Percentiles rank a stretch among this genome's conserved stretches.
These are phyloP conservation scores for Sebastes umbrosus DNA, from an alignment of 2,797 vertebrate species.

Conservation along the genomic window DNA sequence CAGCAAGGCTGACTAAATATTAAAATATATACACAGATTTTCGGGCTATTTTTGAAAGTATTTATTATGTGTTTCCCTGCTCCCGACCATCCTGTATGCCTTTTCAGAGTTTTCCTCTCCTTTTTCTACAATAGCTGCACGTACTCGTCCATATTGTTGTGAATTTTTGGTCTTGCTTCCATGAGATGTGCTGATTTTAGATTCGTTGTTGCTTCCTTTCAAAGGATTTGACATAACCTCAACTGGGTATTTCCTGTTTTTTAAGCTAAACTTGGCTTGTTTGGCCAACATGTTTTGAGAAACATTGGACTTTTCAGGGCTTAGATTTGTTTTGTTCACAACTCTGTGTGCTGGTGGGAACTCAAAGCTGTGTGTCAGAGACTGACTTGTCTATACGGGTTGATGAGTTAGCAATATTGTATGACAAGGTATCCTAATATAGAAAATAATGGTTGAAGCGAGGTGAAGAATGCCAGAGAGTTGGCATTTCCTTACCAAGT, in stretches of 20 bases:
- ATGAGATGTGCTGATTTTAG: neutral
- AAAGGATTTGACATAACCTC: conserved; percentile 17
- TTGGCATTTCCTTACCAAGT: neutral
- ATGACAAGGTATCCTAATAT: neutral
- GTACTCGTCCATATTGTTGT: neutral
- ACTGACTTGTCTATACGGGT: neutral
- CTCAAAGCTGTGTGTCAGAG: neutral
- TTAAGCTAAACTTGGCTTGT: neutral
- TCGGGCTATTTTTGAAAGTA: neutral
- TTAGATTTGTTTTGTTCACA: neutral
- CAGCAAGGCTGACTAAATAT: conserved; percentile 5
- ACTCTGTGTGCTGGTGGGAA: neutral
- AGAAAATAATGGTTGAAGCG: neutral
- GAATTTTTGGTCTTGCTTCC: neutral
- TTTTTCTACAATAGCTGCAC: neutral
- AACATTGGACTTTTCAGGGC: neutral
- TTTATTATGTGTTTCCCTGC: neutral
- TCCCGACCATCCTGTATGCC: neutral
- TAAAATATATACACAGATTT: neutral
- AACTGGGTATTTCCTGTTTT: conserved; percentile 37
- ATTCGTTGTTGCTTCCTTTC: conserved; percentile 23
- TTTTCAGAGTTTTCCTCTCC: neutral
- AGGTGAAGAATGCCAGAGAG: neutral
- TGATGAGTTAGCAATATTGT: neutral
- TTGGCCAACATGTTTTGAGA: conserved; percentile 13